Evolutionary conservation across 2,888 invertebrate genomes (phyloP), one percentile per base, ranked within the genome.

Genomic region (Microplitis manilae): DNA sequence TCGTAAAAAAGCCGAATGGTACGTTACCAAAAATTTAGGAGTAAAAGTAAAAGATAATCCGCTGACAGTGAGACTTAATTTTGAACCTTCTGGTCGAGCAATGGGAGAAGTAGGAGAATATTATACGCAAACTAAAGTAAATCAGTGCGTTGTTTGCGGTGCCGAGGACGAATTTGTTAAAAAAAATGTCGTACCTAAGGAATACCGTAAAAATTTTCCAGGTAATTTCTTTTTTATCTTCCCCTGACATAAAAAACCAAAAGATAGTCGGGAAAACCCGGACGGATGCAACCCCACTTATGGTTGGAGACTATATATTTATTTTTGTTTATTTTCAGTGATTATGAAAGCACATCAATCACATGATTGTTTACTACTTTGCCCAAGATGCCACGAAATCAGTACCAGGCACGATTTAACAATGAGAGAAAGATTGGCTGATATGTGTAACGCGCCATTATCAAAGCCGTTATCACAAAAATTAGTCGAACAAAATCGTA

Each of bases 81-180:
- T 96, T 88, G 95, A 96, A 87, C 96, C 96, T 0, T 92, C 94
- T 1, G 95, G 94, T 0, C 92, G 96, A 0, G 93, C 94, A 1
- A 92, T 93, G 5, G 94, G 94, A 8, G 93, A 93, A 80, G 93
- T 93, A 39, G 94, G 94, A n/a, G 91, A 92, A 68, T 96, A 94
- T 89, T 96, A 96, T 87, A 92, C 93, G 79, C 92, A 92, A 72
- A 91, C 92, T 2, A 95, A 96, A 85, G 91, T 93, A 79, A 96
- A 96, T 89, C 92, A 92, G 65, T 96, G 96, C 86, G 96, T 96
- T 1, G 96, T 96, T 0, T 96, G 96, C 86, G 96, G 96, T 0
- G 87, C 90, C 6, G 89, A 89, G 0, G 92, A 95, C 81, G 93
- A 93, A 0, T 95, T 94, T 84, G 93, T 95, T 75, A 90, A 94